Conservation (phyloP, 2,888 invertebrate genomes). For the Tanypteryx hageni region DNA sequence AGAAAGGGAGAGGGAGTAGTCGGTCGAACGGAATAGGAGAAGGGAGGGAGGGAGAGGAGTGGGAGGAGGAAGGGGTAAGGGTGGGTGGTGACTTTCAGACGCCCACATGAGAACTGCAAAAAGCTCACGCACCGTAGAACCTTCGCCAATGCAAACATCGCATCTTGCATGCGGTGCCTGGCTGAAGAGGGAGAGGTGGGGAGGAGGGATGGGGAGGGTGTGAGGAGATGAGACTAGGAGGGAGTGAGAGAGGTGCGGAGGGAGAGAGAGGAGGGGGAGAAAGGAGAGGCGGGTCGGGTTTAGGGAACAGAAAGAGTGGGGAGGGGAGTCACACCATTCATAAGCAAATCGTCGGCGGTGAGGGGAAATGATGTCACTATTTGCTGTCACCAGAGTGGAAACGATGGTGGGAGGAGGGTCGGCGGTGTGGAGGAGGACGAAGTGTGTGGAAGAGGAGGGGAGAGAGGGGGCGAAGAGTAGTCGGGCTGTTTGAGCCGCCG, state of each 20-base stretch:
- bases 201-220: not conserved
- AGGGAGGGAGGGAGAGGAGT: not conserved
- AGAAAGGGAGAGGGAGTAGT: not conserved
- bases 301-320: not conserved
- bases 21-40: not conserved
- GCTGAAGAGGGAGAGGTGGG: not conserved
- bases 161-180: no score
- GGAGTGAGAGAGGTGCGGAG: not conserved
- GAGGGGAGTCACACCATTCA: not conserved
- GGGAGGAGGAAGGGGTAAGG: not conserved
- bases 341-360: not conserved
- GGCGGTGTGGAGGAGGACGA: not conserved
- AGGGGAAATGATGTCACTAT: conserved; percentile 51
- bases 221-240: not conserved
- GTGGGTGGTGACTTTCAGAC: not conserved
- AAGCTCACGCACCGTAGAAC: not conserved
- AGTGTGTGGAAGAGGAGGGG: not conserved
- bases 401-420: not conserved
- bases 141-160: not conserved
- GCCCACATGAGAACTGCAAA: not conserved
- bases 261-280: not conserved
- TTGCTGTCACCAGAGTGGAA: conserved; percentile 42
- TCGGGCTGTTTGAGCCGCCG: not conserved
- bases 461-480: not conserved
- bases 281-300: not conserved